A percentile compares a stretch with the other conserved stretches of the same genome.
These are phyloP conservation scores for Sander vitreus DNA, from an alignment of 2,113 vertebrate species.

Conservation along the genomic window DNA sequence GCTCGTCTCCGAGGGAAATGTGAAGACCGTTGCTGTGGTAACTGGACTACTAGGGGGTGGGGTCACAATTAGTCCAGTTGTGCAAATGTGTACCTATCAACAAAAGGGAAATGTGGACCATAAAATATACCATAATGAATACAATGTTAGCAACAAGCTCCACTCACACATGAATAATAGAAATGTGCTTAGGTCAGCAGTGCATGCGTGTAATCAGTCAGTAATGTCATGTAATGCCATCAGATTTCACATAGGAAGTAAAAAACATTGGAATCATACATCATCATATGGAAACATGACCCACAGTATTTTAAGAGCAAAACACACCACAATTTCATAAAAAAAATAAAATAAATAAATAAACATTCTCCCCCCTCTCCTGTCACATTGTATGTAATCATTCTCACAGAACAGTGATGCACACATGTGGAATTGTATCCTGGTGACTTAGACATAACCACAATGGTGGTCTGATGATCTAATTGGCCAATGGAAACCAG, in stretches of 20 bases:
- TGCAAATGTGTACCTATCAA: constrained; percentile 96
- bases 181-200: background rate
- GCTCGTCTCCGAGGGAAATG: constrained; percentile 92
- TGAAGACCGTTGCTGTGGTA: constrained; percentile 94
- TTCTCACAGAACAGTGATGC: constrained; percentile 22
- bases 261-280: no score
- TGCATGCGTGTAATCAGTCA: no score
- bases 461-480: background rate
- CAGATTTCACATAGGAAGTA: no score
- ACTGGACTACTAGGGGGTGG: constrained; percentile 98
- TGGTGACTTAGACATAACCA: background rate
- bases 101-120: constrained; percentile 24
- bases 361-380: constrained; percentile 11
- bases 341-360: background rate
- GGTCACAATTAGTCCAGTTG: constrained; percentile 95
- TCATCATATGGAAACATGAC: no score
- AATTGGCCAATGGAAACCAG: constrained; percentile 50
- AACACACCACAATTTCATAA: background rate
- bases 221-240: no score
- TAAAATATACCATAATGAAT: constrained; percentile 30
- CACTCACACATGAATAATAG: constrained; percentile 1
- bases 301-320: no score
- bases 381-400: constrained; percentile 45
- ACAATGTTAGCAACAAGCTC: background rate
- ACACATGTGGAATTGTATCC: constrained; percentile 31